Evolutionary conservation across 2,888 invertebrate species (phyloP), one percentile per base, ranked within the genome.

Genomic region (Eupithecia tripunctaria): DNA sequence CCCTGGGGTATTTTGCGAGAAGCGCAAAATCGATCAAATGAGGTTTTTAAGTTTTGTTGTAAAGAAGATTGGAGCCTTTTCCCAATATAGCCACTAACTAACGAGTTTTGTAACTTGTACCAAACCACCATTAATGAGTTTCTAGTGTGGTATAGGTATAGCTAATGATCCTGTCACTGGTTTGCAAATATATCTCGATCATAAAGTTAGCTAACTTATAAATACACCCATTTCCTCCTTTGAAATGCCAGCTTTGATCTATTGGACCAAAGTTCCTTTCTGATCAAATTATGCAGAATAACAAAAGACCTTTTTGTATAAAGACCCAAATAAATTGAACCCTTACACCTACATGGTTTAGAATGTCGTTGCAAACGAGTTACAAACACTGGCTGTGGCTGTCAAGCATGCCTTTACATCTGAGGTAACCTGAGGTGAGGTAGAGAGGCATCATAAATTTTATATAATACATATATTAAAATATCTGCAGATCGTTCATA

Each of bases 221-320:
- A 60, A 29, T 29, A 60, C 21, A 29, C 21, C 3, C 21, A 62
- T 36, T 62, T 36, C n/a, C 32, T 60, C 62, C n/a, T 63, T 63
- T 32, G 56, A 59, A 68, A 41, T 21, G 65, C 27, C 64, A 43
- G 59, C 75, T 71, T 77, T 77, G 75, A 77, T 75, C 72, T 60
- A 62, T 51, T 15, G 70, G 70, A 29, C 71, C 70, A 51, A 73
- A 72, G 70, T 71, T 67, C 56, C 47, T 21, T 60, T 71, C 56
- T 41, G 36, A 73, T 74, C 69, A 76, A 75, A 75, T 74, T 72
- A 76, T 72, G 68, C 69, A 70, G 65, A 67, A 72, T 66, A 63
- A 63, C 62, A 63, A 63, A 63, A 63, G 36, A 62, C 69, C 59
- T 67, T 72, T 77, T 77, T 41, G 64, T 67, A 67, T 63, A 67